phyloP scores from a whole-genome alignment of 2,797 vertebrate species.

The Gallinago nigripennis region DNA sequence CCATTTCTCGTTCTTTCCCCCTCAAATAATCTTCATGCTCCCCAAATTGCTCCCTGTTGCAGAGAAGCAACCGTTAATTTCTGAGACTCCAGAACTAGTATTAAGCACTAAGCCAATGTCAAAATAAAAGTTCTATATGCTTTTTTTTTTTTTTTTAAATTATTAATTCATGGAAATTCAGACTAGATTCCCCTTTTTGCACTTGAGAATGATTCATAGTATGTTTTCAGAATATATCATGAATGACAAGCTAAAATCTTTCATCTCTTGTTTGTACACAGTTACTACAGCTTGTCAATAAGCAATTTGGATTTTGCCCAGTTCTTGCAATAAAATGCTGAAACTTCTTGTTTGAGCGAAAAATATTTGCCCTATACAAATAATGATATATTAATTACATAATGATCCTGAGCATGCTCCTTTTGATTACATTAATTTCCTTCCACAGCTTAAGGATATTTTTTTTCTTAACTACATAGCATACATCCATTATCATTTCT shows the following conservation, averaged over 20 bases:
- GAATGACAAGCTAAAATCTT: not conserved
- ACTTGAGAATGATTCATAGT: not conserved
- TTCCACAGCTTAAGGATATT: not conserved
- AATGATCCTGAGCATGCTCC: not conserved
- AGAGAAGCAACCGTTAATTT: not conserved
- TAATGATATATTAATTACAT: not conserved
- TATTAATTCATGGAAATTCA: not conserved
- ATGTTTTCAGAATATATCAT: not conserved
- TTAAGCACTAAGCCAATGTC: not conserved
- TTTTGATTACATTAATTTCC: not conserved
- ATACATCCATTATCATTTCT: not conserved
- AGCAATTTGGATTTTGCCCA: conserved; percentile 22
- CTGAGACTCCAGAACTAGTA: not conserved
- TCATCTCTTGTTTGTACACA: not conserved
- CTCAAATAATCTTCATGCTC: not conserved
- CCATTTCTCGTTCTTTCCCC: not conserved
- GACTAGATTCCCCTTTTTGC: not conserved
- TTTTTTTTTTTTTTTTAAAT: not conserved
- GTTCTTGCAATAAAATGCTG: not conserved
- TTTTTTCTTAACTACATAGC: not conserved
- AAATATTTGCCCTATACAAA: not conserved
- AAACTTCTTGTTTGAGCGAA: not conserved
- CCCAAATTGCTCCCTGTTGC: not conserved
- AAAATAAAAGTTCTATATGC: not conserved
- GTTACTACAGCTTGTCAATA: conserved; percentile 17